Evolutionary conservation across 2,113 vertebrate species (phyloP).

Genomic region (Artemisiospiza belli): DNA sequence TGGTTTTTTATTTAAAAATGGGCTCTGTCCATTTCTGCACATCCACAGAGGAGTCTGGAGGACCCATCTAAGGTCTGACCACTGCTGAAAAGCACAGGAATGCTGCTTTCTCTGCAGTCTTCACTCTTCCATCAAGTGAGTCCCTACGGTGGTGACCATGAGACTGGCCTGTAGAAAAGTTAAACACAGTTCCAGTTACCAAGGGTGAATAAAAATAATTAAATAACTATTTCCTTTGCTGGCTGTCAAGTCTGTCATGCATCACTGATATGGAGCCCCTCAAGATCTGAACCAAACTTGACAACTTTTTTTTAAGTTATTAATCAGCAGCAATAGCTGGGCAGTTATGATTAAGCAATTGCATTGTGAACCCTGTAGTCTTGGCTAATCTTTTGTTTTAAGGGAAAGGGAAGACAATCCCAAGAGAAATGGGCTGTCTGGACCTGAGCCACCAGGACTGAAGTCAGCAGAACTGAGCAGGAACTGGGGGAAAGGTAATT

Average conservation of each 20-base stretch:
- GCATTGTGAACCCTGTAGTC: neutral
- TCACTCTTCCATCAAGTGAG: neutral
- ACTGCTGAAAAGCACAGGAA: neutral
- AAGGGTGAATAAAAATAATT: neutral
- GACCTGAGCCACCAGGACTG: neutral
- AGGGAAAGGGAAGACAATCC: neutral
- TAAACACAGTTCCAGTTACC: neutral
- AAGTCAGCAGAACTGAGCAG: neutral
- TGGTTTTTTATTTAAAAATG: neutral
- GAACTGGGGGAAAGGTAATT: neutral
- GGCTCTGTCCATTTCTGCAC: neutral
- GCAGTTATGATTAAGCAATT: neutral
- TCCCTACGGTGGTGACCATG: rapidly evolving
- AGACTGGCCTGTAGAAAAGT: neutral
- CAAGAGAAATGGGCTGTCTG: neutral
- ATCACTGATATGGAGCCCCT: neutral
- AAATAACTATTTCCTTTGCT: neutral
- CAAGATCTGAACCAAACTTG: neutral
- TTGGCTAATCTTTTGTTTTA: neutral
- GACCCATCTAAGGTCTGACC: neutral
- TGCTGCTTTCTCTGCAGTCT: neutral
- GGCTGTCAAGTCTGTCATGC: neutral
- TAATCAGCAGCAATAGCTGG: neutral
- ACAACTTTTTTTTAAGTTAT: neutral
- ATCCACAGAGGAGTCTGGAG: neutral